Conservation (phyloP, 2,113 vertebrate genomes). For the Gorsachius goisagi region DNA sequence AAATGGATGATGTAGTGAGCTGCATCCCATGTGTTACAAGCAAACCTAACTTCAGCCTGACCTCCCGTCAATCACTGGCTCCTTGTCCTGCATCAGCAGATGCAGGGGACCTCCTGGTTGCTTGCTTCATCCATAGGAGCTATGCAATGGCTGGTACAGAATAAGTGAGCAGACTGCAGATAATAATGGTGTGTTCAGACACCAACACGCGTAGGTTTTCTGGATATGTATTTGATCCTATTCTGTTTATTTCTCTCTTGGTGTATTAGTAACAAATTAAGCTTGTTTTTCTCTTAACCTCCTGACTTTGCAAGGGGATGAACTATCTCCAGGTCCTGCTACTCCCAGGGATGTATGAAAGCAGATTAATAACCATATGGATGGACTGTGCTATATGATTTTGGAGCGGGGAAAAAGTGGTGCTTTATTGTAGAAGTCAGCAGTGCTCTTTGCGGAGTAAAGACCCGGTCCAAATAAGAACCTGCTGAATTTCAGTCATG, state of each 20-base stretch:
- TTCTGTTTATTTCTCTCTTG: background rate
- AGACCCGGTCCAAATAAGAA: background rate
- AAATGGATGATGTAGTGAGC: background rate
- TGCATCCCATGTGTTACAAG: background rate
- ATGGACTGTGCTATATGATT: background rate
- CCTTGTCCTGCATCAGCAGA: background rate
- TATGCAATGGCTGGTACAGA: background rate
- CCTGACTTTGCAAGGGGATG: background rate
- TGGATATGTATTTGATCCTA: background rate
- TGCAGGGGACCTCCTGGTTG: background rate
- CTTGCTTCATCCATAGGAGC: background rate
- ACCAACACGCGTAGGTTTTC: background rate
- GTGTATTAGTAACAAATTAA: background rate
- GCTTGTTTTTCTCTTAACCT: background rate
- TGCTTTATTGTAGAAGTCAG: background rate
- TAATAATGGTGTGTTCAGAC: background rate
- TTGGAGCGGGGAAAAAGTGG: background rate
- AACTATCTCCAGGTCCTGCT: background rate
- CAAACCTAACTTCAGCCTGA: background rate
- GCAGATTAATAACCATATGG: background rate
- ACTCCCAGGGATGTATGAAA: background rate
- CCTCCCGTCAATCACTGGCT: background rate
- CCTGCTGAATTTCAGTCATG: background rate
- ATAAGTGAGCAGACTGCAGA: background rate
- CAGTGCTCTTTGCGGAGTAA: background rate